Percentiles rank a stretch among this genome's conserved stretches.
phyloP scores from a whole-genome alignment of 2,113 vertebrate species.

The Crocuta crocuta region DNA sequence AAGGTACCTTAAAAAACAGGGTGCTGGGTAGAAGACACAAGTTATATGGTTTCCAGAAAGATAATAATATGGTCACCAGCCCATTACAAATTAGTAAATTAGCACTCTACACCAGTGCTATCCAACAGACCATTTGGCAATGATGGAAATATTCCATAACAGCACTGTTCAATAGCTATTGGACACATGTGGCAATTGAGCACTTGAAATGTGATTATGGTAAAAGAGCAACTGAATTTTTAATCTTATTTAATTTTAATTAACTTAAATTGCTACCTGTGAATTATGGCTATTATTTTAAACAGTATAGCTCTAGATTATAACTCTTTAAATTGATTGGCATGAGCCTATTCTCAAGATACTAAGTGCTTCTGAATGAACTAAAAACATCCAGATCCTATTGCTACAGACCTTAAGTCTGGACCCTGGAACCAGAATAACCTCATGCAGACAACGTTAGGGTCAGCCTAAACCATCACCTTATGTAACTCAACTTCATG shows the following conservation, averaged over 20 bases:
- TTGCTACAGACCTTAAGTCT: neutral
- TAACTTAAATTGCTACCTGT: neutral
- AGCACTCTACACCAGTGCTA: neutral
- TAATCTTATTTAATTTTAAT: conserved; percentile 20
- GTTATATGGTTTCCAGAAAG: neutral
- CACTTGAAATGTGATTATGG: neutral
- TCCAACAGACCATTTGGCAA: neutral
- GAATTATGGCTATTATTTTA: neutral
- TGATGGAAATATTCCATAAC: neutral
- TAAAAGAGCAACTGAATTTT: neutral
- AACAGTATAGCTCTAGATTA: neutral
- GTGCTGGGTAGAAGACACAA: neutral
- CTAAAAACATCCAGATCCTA: neutral
- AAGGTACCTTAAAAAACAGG: neutral
- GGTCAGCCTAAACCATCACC: neutral
- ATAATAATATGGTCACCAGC: neutral
- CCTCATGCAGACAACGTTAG: neutral
- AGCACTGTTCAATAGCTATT: neutral
- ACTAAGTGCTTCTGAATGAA: neutral
- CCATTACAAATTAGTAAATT: neutral
- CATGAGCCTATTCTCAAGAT: neutral
- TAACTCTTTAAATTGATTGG: neutral
- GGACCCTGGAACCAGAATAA: neutral
- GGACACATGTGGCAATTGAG: neutral
- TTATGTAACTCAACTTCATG: neutral